A percentile compares a stretch with the other conserved stretches of the same genome.
Conservation (phyloP, 92 coral and sea anemone genomes). For the Isaurus tuberculatus region DNA sequence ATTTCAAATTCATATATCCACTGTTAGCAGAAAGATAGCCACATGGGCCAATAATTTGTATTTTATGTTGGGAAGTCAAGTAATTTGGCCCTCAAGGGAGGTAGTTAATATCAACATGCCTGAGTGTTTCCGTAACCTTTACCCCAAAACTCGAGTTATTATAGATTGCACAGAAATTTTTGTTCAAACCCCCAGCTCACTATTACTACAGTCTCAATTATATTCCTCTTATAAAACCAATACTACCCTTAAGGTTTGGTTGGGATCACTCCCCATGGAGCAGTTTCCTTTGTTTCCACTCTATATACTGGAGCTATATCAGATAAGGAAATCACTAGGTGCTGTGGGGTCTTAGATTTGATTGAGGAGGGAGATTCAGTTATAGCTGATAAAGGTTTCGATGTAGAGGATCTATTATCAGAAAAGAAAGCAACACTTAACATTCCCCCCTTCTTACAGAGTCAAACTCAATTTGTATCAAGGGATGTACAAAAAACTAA, state of each 20-base stretch:
- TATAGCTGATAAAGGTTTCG: slow-evolving; percentile 70
- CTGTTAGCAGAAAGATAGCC: slow-evolving; percentile 66
- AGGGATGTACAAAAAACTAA: slow-evolving; percentile 56
- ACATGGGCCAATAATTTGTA: slow-evolving; percentile 21
- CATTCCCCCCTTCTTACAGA: slow-evolving; percentile 65
- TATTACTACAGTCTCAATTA: slow-evolving; percentile 58
- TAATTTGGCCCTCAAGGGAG: slow-evolving; percentile 65
- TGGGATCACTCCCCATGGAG: slow-evolving; percentile 67
- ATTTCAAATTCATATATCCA: slow-evolving; percentile 59
- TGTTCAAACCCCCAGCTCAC: slow-evolving; percentile 63
- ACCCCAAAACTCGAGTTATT: slow-evolving; percentile 69
- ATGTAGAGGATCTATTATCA: slow-evolving; percentile 46
- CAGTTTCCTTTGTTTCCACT: slow-evolving; percentile 63
- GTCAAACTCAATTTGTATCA: slow-evolving; percentile 52
- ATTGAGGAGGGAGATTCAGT: slow-evolving; percentile 58
- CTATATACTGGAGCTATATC: slow-evolving; percentile 55
- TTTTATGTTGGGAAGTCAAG: slow-evolving; percentile 61
- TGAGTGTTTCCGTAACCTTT: slow-evolving; percentile 44
- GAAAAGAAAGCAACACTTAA: slow-evolving; percentile 57
- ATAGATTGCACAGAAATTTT: slow-evolving; percentile 74
- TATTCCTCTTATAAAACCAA: slow-evolving; percentile 72
- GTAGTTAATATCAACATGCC: slow-evolving; percentile 57
- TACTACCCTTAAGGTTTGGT: slow-evolving; percentile 68
- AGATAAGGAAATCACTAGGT: slow-evolving; percentile 73
- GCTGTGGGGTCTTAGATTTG: slow-evolving; percentile 66